Base-by-base conservation (phyloP, 2,888 invertebrate genomes). In the Platycheirus albimanus region DNA sequence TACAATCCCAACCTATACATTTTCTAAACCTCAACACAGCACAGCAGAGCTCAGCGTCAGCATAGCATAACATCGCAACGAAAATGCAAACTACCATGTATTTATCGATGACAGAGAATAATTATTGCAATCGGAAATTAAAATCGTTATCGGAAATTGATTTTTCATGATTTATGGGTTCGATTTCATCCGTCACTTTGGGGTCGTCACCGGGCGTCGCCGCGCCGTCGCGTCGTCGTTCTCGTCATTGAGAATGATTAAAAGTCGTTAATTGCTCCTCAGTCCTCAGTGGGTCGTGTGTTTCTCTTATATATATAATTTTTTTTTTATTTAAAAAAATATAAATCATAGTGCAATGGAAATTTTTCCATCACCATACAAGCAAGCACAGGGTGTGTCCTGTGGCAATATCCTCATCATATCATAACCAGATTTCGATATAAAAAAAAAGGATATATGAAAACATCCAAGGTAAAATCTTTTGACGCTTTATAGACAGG, bases 111-210 rank as follows among this genome's bases (percentile, higher is more conserved):
- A 78, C 83, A 83, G 72, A 74, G 78, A 83, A 89, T 89, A 89
- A 89, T 89, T 89, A 89, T 89, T 89, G 87, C 89, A 87, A 88
- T 88, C 89, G 89, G 89, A 89, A 89, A 89, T 89, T 89, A 88
- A 88, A 88, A 88, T 87, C 87, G 87, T 85, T 85, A 87, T 85
- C 86, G 89, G 89, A 89, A 89, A 89, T 89, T 89, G 89, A 89
- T 89, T 89, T 89, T 77, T 78, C 83, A 72, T 83, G 83, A 83
- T 83, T 83, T 83, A 83, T 83, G 58, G 63, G 78, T 64, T 81
- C 66, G 54, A 81, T 81, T 81, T 77, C 77, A 81, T 81, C 61
- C 81, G 77, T 81, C 78, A 69, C 51, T 72, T 72, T 77, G 72
- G 47, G 66, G 72, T 69, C 67, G 67, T 24, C 45, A 43, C 33